Evolutionary conservation across 2,113 vertebrate genomes (phyloP), one percentile per base, ranked within the genome.

Genomic region (Rhipidura dahli): DNA sequence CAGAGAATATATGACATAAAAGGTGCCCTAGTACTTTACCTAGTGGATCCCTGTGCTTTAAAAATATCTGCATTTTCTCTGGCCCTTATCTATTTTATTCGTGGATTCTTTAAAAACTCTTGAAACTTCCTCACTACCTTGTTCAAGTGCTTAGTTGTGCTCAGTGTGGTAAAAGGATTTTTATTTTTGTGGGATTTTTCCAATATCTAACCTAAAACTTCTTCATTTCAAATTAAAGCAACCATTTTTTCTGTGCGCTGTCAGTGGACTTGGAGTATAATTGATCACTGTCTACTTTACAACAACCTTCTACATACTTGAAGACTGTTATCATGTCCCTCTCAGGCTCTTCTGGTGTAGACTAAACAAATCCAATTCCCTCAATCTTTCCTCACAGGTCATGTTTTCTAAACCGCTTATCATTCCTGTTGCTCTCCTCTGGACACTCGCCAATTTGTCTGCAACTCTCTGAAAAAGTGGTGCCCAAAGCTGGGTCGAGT

Each of bases 291-390:
- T 57, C 91, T 83, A 65, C 73, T 91, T 97, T 95, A 87, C 56
- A 95, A 87, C 94, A 95, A 84, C 87, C 93, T 96, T 97, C 91
- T 94, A 94, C 93, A 96, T 96, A 94, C 70, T 95, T 94, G 81
- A 97, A 94, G 87, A 65, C 96, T 96, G 94, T 95, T 97, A 97
- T 97, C 96, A 95, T 96, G 95, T 97, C 94, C 95, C 91, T 96
- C 87, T 95, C 93, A 95, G 93, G 49, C 96, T 92, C 93, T 96
- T 95, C 94, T 95, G 77, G 30, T 84, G 93, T 94, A 97, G 96
- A 97, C 96, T 97, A 97, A 97, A 97, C 96, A 97, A 97, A 97
- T 88, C 87, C 95, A 93, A 66, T 96, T 96, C 95, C 57, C 93
- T 84, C 94, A 95, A 89, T 92, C 96, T 96, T 97, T 93, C 89